These are phyloP conservation scores for Lasiurus borealis DNA, from an alignment of 2,113 vertebrate species.

Conservation along the genomic window DNA sequence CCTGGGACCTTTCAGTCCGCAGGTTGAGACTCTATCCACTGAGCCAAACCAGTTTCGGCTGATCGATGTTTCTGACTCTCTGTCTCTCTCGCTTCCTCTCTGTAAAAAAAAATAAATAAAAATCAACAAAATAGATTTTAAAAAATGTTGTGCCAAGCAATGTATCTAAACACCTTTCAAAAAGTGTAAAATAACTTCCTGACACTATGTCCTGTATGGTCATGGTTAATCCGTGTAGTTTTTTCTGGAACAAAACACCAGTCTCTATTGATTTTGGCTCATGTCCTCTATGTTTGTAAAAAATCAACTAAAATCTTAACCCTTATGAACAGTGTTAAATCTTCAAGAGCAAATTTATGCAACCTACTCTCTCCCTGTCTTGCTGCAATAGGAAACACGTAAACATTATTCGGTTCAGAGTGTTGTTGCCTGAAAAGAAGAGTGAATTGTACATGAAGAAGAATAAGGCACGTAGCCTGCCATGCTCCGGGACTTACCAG, in stretches of 20 bases:
- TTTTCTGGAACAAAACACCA: slow-evolving; percentile 9
- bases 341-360: not conserved
- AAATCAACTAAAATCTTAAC: not conserved
- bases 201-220: not conserved
- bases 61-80: too few species aligned
- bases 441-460: not conserved
- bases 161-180: slow-evolving; percentile 9
- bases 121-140: too few species aligned
- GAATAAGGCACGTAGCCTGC: not conserved
- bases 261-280: slow-evolving; percentile 19
- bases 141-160: not conserved
- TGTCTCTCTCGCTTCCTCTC: too few species aligned
- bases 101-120: too few species aligned
- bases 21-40: too few species aligned
- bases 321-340: not conserved
- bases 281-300: not conserved
- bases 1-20: too few species aligned
- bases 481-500: not conserved
- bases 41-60: too few species aligned
- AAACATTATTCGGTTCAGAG: not conserved
- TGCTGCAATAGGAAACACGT: not conserved
- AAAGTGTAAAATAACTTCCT: slow-evolving; percentile 32
- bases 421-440: not conserved
- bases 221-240: not conserved
- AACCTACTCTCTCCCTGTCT: not conserved